Evolutionary conservation across 2,113 vertebrate genomes (phyloP).

Genomic region (Nyctereutes procyonoides): DNA sequence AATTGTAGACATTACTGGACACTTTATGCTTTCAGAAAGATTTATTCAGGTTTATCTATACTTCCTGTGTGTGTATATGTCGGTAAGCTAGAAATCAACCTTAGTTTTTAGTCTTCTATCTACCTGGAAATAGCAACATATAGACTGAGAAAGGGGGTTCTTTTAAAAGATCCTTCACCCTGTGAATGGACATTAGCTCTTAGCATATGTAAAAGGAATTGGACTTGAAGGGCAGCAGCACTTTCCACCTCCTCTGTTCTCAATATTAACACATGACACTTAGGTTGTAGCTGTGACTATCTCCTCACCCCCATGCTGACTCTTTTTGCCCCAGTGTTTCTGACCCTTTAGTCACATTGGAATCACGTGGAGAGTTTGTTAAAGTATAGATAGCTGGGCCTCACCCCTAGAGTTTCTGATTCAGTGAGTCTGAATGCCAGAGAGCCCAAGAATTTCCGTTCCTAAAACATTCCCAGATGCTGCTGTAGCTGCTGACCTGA

Average conservation of each 20-base stretch:
- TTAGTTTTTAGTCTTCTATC: neutral
- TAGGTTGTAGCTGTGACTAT: too few species aligned
- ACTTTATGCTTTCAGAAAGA: neutral
- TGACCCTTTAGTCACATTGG: neutral
- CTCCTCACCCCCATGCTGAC: neutral
- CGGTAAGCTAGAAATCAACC: neutral
- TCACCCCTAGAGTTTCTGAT: neutral
- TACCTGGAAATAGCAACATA: neutral
- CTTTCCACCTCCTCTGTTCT: neutral
- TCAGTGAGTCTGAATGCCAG: neutral
- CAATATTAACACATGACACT: neutral
- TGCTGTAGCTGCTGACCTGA: neutral
- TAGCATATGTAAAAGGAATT: neutral
- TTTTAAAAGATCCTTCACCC: conserved; percentile 6
- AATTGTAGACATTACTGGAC: neutral
- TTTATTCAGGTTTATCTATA: neutral
- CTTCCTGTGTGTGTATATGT: neutral
- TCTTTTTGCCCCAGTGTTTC: neutral
- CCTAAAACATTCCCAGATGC: neutral
- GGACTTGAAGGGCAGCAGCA: neutral
- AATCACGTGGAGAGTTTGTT: neutral
- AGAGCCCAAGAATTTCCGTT: neutral
- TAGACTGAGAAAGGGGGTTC: neutral
- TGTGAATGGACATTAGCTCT: neutral
- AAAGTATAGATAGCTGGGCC: neutral